These are phyloP conservation scores for Drosophila serrata DNA, from an alignment of 1,140 invertebrate species.

Conservation along the genomic window DNA sequence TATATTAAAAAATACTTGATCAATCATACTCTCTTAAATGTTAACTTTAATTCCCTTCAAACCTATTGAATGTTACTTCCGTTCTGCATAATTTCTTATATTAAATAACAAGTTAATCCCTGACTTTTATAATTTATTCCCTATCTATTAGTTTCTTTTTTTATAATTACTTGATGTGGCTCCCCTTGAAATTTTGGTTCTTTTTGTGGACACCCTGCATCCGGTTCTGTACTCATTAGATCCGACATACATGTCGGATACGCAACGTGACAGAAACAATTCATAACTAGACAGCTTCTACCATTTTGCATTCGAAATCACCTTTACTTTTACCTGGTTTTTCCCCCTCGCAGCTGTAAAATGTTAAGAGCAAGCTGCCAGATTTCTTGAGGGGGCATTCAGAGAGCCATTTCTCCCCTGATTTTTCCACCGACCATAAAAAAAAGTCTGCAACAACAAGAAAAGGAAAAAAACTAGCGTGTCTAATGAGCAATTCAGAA, in stretches of 20 bases:
- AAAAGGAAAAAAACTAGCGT: constrained; percentile 58
- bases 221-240: constrained; percentile 27
- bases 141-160: neutral
- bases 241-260: neutral
- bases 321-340: constrained; percentile 5
- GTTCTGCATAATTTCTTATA: neutral
- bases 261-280: constrained; percentile 34
- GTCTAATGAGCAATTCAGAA: constrained; percentile 81
- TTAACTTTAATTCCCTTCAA: accelerated
- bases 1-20: too few relatives aligned
- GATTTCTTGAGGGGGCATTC: constrained; percentile 19
- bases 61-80: neutral
- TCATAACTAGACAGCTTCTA: constrained; percentile 18
- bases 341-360: constrained; percentile 9
- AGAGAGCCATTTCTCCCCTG: neutral
- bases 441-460: constrained; percentile 2
- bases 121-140: neutral
- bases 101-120: neutral
- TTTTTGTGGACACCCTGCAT: constrained; percentile 5
- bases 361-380: constrained; percentile 16
- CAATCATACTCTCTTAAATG: neutral
- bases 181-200: constrained; percentile 2
- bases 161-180: too few relatives aligned
- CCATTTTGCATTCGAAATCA: neutral
- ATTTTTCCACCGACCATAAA: constrained; percentile 11